These are phyloP conservation scores for Osedax frankpressi DNA, from an alignment of 2,888 invertebrate genomes.

Conservation along the genomic window DNA sequence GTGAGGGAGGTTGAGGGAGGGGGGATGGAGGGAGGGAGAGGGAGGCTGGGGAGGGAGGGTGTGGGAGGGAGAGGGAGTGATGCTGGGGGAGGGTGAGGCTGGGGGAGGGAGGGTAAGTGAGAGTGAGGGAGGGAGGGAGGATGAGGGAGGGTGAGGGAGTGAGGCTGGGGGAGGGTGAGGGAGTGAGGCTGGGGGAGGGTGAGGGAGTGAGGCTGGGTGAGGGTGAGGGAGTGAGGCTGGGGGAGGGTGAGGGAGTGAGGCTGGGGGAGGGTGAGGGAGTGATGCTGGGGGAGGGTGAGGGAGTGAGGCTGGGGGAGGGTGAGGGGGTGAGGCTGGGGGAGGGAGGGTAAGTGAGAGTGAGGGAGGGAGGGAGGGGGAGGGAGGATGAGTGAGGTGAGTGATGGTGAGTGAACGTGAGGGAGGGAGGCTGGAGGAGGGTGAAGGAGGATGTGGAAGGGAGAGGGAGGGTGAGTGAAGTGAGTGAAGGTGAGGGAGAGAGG, in stretches of 20 bases:
- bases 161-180: too few relatives aligned
- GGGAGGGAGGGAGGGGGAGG: background rate
- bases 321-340: background rate
- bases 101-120: too few relatives aligned
- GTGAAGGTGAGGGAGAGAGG: background rate
- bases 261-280: background rate
- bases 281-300: background rate
- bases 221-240: background rate
- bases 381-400: background rate
- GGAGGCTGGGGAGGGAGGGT: too few relatives aligned
- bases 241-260: background rate
- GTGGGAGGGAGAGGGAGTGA: too few relatives aligned
- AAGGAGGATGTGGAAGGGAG: background rate
- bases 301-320: background rate
- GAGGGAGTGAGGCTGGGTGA: too few relatives aligned
- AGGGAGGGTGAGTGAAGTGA: background rate
- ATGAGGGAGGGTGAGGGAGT: too few relatives aligned
- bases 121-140: too few relatives aligned
- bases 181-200: too few relatives aligned
- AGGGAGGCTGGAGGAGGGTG: background rate
- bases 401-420: background rate
- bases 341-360: background rate
- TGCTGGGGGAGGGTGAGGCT: too few relatives aligned
- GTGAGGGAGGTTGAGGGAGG: too few relatives aligned
- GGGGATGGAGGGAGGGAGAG: too few relatives aligned